Conservation (phyloP, 2,797 vertebrate species). For the Rachycentron canadum region DNA sequence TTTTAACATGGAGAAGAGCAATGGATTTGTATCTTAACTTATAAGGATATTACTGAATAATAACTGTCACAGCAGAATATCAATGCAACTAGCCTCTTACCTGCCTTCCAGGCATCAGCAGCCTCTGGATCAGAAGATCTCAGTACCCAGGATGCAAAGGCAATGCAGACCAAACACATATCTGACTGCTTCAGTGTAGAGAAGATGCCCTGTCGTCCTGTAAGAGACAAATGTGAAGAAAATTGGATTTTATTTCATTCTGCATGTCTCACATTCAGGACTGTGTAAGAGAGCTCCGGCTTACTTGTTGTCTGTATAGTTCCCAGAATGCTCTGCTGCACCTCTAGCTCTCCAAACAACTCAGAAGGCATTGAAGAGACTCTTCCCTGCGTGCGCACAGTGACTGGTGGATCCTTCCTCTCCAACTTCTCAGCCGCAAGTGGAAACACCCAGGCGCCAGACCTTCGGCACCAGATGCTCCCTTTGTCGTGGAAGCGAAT, state of each 20-base stretch:
- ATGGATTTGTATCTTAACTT: too few relatives aligned
- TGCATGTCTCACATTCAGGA: not conserved
- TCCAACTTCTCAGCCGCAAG: constrained; percentile 40
- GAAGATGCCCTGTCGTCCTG: constrained; percentile 78
- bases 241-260: not conserved
- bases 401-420: constrained; percentile 5
- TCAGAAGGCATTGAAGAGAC: constrained; percentile 15
- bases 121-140: constrained; percentile 90
- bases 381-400: constrained; percentile 13
- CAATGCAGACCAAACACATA: constrained; percentile 95
- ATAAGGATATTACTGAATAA: not conserved
- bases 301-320: constrained; percentile 60
- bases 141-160: constrained; percentile 95
- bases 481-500: constrained; percentile 69
- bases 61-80: constrained; percentile 28
- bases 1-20: too few relatives aligned
- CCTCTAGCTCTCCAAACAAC: constrained; percentile 49
- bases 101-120: constrained; percentile 95
- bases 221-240: constrained; percentile 15
- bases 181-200: constrained; percentile 88
- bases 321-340: constrained; percentile 55
- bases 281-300: not conserved
- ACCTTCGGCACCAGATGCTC: constrained; percentile 69
- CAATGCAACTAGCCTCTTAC: constrained; percentile 76
- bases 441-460: constrained; percentile 66